phyloP scores from a whole-genome alignment of 1,140 invertebrate genomes.

The Bombyx mandarina region DNA sequence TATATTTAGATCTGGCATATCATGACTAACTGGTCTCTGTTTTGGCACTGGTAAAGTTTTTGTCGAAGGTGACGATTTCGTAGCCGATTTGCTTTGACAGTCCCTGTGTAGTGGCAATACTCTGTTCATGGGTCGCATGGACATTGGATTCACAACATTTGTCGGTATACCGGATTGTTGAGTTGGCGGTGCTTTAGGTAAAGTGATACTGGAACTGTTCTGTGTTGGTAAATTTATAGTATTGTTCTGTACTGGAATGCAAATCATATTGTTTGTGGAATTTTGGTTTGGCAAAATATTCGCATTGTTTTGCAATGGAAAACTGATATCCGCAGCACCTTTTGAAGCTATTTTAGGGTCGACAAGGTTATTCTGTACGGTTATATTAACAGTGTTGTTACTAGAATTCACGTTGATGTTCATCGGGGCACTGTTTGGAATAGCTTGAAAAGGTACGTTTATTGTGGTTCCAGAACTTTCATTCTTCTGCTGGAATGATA shows the following conservation, averaged over 20 bases:
- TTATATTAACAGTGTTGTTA: constrained; percentile 64
- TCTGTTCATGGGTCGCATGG: constrained; percentile 79
- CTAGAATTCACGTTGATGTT: constrained; percentile 67
- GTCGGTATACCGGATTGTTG: constrained; percentile 75
- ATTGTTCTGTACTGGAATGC: constrained; percentile 55
- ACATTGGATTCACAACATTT: constrained; percentile 78
- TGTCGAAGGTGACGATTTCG: constrained; percentile 34
- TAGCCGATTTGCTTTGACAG: constrained; percentile 58
- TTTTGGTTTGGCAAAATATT: constrained; percentile 54
- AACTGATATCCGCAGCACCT: constrained; percentile 50
- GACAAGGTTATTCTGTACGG: constrained; percentile 63
- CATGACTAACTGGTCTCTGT: constrained; percentile 57
- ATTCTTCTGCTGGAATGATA: constrained; percentile 52
- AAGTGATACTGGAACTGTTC: constrained; percentile 70
- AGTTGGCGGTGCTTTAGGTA: constrained; percentile 73
- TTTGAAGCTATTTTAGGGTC: constrained; percentile 65
- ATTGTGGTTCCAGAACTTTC: constrained; percentile 58
- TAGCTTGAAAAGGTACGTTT: constrained; percentile 63
- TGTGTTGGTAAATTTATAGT: constrained; percentile 64
- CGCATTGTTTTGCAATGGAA: constrained; percentile 49
- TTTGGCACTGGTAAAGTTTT: constrained; percentile 33
- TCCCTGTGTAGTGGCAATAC: constrained; percentile 80
- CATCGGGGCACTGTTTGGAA: constrained; percentile 65
- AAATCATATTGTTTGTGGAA: constrained; percentile 48
- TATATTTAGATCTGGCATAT: constrained; percentile 67